Evolutionary conservation across 2,113 vertebrate species (phyloP).

Genomic region (Epinephelus moara): DNA sequence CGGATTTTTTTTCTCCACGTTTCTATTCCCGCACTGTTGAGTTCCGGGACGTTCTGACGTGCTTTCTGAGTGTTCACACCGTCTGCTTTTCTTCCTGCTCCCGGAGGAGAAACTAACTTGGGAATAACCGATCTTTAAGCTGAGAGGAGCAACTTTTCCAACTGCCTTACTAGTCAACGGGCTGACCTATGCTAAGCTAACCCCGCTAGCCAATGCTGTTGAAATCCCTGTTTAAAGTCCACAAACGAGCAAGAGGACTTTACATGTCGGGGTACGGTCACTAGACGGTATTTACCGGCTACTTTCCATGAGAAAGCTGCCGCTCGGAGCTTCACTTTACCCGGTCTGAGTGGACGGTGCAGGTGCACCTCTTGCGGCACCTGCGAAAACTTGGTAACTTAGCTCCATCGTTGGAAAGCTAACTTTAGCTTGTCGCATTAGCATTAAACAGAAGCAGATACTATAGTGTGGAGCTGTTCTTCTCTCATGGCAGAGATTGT

Average conservation of each 20-base stretch:
- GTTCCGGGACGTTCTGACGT: conserved; percentile 25
- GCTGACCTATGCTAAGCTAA: conserved; percentile 79
- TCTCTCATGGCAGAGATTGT: not conserved
- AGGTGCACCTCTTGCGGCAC: conserved; percentile 82
- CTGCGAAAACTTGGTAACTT: conserved; percentile 70
- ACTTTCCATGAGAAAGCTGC: conserved; percentile 6
- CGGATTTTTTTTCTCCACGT: conserved; percentile 2
- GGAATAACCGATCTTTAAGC: conserved; percentile 52
- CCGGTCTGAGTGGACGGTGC: conserved; percentile 47
- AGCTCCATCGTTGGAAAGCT: conserved; percentile 44
- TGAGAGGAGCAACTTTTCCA: conserved; percentile 65
- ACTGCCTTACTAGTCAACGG: conserved; percentile 33
- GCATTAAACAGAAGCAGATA: not conserved
- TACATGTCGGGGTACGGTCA: not conserved
- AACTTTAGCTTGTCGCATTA: conserved; percentile 62
- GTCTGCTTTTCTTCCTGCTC: not conserved
- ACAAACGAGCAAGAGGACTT: not conserved
- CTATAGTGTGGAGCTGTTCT: not conserved
- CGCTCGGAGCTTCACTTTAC: not conserved
- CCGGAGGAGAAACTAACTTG: conserved; percentile 17
- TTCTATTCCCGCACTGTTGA: not conserved
- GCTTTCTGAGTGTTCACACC: not conserved
- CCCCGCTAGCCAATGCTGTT: conserved; percentile 53
- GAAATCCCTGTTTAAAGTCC: conserved; percentile 33
- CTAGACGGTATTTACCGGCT: not conserved